Evolutionary conservation across 2,888 invertebrate genomes (phyloP).

Genomic region (Notodonta dromedarius): DNA sequence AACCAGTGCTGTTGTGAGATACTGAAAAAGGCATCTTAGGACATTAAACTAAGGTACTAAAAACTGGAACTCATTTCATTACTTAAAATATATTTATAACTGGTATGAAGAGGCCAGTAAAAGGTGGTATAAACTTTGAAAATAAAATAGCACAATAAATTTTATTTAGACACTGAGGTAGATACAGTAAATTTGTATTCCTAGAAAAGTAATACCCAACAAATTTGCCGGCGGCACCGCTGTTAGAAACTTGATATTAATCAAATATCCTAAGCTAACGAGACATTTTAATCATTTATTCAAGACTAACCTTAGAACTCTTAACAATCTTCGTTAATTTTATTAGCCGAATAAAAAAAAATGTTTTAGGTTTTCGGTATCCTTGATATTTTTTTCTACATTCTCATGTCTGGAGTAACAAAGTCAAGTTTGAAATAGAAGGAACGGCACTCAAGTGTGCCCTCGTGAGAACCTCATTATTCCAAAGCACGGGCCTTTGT

Average conservation of each 20-base stretch:
- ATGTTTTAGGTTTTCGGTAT: neutral
- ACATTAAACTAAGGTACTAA: neutral
- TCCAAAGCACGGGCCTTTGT: slow-evolving; percentile 80
- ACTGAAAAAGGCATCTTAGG: neutral
- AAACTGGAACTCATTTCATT: neutral
- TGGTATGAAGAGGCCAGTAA: too few relatives aligned
- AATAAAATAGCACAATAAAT: too few relatives aligned
- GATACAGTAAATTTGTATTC: too few relatives aligned
- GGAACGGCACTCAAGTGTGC: slow-evolving; percentile 63
- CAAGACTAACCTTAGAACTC: too few relatives aligned
- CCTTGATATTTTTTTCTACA: slow-evolving; percentile 33
- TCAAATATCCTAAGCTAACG: neutral
- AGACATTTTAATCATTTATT: neutral
- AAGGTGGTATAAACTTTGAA: neutral
- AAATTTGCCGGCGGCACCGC: neutral
- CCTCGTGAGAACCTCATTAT: slow-evolving; percentile 77
- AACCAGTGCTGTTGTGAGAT: neutral
- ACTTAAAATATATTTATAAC: neutral
- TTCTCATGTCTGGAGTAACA: slow-evolving; percentile 54
- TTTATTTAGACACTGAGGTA: too few relatives aligned
- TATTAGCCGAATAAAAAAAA: neutral
- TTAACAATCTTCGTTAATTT: too few relatives aligned
- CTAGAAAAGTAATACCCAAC: neutral
- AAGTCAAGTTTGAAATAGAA: slow-evolving; percentile 74
- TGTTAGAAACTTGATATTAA: neutral